Conservation (phyloP, 2,888 invertebrate genomes). For the Aspidapion aeneum region DNA sequence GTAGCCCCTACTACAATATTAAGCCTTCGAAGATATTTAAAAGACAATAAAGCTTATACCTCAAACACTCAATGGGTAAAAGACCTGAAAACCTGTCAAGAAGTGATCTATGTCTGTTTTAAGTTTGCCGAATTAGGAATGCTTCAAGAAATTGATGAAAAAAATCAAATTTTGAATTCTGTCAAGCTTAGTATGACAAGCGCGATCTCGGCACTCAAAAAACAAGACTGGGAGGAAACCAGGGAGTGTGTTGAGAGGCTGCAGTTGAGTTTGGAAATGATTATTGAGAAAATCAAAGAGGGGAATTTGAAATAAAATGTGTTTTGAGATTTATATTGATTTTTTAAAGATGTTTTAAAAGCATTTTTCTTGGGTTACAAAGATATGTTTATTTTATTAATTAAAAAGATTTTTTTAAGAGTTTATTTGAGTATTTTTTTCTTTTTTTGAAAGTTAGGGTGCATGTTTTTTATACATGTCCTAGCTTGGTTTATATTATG, state of each 20-base stretch:
- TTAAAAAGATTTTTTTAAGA: too few relatives aligned
- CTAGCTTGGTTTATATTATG: too few relatives aligned
- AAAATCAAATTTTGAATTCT: constrained; percentile 39
- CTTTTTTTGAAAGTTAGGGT: too few relatives aligned
- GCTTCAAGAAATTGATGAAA: constrained; percentile 45
- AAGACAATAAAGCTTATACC: constrained; percentile 68
- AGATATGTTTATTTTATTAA: too few relatives aligned
- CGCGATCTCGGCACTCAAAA: constrained; percentile 46
- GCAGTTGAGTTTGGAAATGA: constrained; percentile 28
- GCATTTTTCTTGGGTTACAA: too few relatives aligned
- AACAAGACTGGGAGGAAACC: constrained; percentile 43
- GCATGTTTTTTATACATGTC: too few relatives aligned
- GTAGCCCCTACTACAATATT: constrained; percentile 59
- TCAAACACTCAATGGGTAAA: constrained; percentile 65
- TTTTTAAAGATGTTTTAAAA: too few relatives aligned
- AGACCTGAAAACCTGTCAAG: constrained; percentile 55
- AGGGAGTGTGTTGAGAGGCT: constrained; percentile 41
- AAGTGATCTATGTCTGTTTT: constrained; percentile 59
- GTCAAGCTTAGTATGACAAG: constrained; percentile 41
- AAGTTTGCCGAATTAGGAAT: constrained; percentile 58
- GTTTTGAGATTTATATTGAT: too few relatives aligned
- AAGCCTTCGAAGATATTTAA: constrained; percentile 69
- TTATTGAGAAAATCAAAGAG: constrained; percentile 32
- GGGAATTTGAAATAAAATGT: constrained; percentile 12
- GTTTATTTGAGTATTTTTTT: too few relatives aligned